phyloP scores from a whole-genome alignment of 2,113 vertebrate species.

The Brachypodius melanocephalos region DNA sequence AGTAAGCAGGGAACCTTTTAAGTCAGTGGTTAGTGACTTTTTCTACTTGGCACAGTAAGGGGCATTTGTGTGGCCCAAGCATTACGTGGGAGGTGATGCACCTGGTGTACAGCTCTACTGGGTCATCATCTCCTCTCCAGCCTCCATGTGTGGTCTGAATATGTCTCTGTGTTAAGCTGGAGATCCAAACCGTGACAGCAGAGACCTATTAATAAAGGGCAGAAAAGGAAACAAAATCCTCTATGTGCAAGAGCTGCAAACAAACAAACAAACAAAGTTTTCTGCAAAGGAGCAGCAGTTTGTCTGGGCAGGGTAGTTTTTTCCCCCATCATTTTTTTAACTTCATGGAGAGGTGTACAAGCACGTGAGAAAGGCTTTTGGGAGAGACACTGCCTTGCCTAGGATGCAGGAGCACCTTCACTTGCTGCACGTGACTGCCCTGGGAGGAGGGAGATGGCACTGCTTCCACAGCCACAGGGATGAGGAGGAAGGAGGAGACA shows the following conservation, averaged over 20 bases:
- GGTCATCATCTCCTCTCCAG: background rate
- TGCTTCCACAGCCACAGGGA: rapidly evolving
- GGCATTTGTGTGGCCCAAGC: background rate
- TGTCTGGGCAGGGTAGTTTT: background rate
- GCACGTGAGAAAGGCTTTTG: background rate
- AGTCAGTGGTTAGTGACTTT: background rate
- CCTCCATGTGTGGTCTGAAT: background rate
- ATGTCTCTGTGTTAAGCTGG: background rate
- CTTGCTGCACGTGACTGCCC: background rate
- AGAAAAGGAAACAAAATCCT: background rate
- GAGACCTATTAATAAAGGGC: background rate
- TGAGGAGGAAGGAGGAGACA: background rate
- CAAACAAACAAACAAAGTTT: background rate
- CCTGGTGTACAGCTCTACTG: background rate
- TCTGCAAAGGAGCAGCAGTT: background rate
- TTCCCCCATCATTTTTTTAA: background rate
- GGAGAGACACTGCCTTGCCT: background rate
- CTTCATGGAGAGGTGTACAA: background rate
- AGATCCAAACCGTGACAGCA: background rate
- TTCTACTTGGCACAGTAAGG: background rate
- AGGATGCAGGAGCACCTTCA: background rate
- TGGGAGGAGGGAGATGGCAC: rapidly evolving
- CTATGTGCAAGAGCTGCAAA: background rate
- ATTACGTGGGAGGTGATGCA: background rate
- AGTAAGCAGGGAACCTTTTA: background rate